Evolutionary conservation across 2,888 invertebrate species (phyloP).

Genomic region (Dusona sp.): DNA sequence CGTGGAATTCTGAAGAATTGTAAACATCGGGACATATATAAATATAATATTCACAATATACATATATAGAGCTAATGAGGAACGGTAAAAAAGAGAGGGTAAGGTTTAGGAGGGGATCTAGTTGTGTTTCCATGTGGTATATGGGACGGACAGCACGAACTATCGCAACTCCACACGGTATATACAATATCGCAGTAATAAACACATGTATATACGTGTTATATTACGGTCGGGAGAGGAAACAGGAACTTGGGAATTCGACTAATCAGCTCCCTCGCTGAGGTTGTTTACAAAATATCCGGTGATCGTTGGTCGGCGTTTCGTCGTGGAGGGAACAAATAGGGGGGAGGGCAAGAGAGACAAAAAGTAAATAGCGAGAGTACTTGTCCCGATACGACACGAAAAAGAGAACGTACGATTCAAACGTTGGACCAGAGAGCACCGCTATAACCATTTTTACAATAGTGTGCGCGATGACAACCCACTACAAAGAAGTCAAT

Average conservation of each 20-base stretch:
- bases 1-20: too few relatives aligned
- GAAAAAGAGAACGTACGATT: slow-evolving; percentile 35
- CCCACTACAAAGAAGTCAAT: neutral
- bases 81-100: neutral
- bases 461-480: neutral
- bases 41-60: neutral
- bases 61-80: neutral
- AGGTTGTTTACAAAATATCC: slow-evolving; percentile 80
- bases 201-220: neutral
- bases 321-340: neutral
- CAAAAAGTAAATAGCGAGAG: slow-evolving; percentile 71
- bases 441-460: neutral
- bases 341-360: slow-evolving; percentile 7
- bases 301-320: slow-evolving; percentile 66
- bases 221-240: slow-evolving; percentile 58
- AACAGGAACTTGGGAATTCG: slow-evolving; percentile 74
- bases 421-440: slow-evolving; percentile 16
- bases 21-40: too few relatives aligned
- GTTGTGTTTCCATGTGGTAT: slow-evolving; percentile 51
- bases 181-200: slow-evolving; percentile 3
- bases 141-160: neutral
- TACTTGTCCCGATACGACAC: slow-evolving; percentile 63
- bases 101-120: neutral
- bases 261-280: slow-evolving; percentile 76
- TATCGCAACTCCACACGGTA: slow-evolving; percentile 1